These are phyloP conservation scores for Galeopterus variegatus DNA, from an alignment of 2,113 vertebrate genomes.

Conservation along the genomic window DNA sequence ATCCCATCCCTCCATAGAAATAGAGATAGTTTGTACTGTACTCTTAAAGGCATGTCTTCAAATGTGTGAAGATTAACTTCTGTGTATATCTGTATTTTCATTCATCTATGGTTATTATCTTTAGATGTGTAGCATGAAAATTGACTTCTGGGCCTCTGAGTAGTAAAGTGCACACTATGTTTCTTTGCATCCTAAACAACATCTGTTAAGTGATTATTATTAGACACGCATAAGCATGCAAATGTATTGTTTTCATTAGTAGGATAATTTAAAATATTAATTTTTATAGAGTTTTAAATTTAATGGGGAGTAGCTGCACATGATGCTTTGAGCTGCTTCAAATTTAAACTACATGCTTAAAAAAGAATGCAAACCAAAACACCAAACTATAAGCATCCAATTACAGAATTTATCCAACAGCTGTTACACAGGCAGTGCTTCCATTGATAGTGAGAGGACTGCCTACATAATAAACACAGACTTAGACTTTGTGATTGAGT, in stretches of 20 bases:
- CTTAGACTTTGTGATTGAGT: conserved; percentile 58
- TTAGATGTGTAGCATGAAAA: conserved; percentile 51
- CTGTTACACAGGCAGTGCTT: conserved; percentile 63
- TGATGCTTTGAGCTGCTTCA: conserved; percentile 62
- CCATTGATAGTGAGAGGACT: conserved; percentile 69
- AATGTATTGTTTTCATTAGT: conserved; percentile 62
- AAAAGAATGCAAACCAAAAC: conserved; percentile 72
- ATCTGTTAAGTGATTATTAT: conserved; percentile 61
- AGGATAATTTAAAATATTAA: conserved; percentile 68
- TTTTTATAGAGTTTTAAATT: conserved; percentile 66
- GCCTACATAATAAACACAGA: conserved; percentile 56
- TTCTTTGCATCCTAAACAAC: conserved; percentile 42
- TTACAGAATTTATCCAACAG: conserved; percentile 74
- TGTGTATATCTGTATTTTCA: conserved; percentile 9
- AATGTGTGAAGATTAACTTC: conserved; percentile 31
- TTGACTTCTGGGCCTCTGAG: neutral
- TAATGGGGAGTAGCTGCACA: conserved; percentile 18
- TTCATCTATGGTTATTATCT: neutral
- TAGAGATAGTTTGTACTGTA: neutral
- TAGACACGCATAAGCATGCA: neutral
- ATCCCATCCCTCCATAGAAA: neutral
- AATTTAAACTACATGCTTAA: conserved; percentile 69
- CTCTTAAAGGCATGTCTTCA: neutral
- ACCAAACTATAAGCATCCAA: conserved; percentile 61
- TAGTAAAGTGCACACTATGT: neutral